These are phyloP conservation scores for Urocolius indicus DNA, from an alignment of 2,113 vertebrate genomes.

Conservation along the genomic window DNA sequence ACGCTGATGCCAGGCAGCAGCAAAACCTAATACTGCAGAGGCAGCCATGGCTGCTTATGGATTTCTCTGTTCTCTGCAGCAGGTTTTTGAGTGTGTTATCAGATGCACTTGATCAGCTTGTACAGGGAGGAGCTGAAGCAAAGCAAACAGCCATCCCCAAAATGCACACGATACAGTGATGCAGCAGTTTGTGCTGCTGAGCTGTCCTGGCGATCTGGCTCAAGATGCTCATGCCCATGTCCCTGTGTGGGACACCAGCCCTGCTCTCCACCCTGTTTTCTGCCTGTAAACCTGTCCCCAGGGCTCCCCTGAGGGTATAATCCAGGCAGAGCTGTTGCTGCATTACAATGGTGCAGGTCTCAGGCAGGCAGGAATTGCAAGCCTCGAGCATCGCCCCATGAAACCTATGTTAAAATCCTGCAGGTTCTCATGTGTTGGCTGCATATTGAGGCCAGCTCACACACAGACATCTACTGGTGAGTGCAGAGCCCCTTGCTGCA, in stretches of 20 bases:
- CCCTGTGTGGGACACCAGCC: background rate
- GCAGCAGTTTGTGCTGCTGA: background rate
- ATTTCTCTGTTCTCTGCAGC: background rate
- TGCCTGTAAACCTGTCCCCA: background rate
- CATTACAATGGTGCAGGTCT: background rate
- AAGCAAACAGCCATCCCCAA: background rate
- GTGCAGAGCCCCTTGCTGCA: background rate
- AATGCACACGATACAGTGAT: background rate
- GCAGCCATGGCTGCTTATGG: too few species aligned
- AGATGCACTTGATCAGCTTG: rapidly evolving
- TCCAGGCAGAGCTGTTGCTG: background rate
- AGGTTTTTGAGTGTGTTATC: rapidly evolving
- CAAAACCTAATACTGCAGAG: background rate
- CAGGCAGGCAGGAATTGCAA: background rate
- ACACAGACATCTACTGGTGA: background rate
- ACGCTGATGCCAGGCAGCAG: background rate
- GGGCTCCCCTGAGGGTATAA: background rate
- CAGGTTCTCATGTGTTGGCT: background rate
- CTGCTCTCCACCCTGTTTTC: rapidly evolving
- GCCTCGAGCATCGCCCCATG: rapidly evolving
- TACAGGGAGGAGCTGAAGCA: background rate
- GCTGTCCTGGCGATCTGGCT: rapidly evolving
- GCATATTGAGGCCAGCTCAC: background rate
- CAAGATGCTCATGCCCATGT: rapidly evolving
- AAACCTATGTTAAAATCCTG: rapidly evolving